phyloP scores from a whole-genome alignment of 2,888 invertebrate genomes.

The Rhagonycha fulva region DNA sequence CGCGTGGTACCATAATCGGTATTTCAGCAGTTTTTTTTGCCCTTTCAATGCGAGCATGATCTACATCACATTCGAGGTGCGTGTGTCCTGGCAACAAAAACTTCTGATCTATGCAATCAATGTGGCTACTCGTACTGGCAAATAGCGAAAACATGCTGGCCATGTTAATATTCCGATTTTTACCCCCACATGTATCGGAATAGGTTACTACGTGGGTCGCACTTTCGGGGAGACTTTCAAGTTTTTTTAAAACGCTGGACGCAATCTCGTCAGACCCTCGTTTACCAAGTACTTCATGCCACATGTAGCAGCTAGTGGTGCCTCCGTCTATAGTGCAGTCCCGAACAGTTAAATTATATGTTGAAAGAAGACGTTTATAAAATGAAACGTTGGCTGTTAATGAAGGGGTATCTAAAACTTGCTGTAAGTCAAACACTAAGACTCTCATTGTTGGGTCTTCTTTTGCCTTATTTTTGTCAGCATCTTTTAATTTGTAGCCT shows the following conservation, averaged over 20 bases:
- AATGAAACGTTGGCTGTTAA: constrained; percentile 22
- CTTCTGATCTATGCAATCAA: constrained; percentile 30
- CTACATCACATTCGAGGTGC: constrained; percentile 33
- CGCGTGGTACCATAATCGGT: constrained; percentile 21
- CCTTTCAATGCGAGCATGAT: constrained; percentile 31
- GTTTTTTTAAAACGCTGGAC: constrained; percentile 30
- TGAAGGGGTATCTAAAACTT: constrained; percentile 24
- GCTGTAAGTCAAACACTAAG: constrained; percentile 28
- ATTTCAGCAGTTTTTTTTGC: constrained; percentile 22
- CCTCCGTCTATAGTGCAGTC: constrained; percentile 18
- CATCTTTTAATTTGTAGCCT: background rate
- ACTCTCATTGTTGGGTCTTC: constrained; percentile 6
- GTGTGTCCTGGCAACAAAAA: constrained; percentile 31
- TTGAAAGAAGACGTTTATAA: constrained; percentile 22
- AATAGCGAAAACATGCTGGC: constrained; percentile 29
- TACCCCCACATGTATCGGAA: constrained; percentile 35
- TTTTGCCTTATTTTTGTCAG: background rate
- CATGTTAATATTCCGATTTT: too few relatives aligned
- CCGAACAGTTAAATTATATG: constrained; percentile 22
- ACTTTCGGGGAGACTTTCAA: constrained; percentile 20
- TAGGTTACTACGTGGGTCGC: constrained; percentile 25
- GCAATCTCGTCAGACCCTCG: constrained; percentile 17
- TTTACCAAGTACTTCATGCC: constrained; percentile 27
- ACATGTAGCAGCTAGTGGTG: constrained; percentile 19
- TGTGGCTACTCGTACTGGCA: constrained; percentile 3